Conservation (phyloP, 2,113 vertebrate species). For the Coregonus clupeaformis region DNA sequence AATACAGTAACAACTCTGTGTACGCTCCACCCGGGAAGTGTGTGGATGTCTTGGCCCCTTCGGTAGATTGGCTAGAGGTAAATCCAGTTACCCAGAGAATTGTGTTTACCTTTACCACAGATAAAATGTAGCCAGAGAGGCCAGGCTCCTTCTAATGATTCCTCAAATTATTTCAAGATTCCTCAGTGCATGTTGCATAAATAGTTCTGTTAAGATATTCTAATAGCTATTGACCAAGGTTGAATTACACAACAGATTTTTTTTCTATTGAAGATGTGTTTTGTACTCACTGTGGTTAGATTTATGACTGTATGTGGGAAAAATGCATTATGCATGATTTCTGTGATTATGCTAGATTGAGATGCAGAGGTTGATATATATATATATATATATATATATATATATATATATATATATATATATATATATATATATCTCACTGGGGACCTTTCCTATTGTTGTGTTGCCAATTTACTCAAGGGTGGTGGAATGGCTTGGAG, state of each 20-base stretch:
- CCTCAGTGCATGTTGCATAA: not conserved
- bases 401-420: too few relatives aligned
- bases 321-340: not conserved
- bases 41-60: slow-evolving; percentile 15
- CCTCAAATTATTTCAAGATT: not conserved
- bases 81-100: slow-evolving; percentile 29
- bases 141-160: not conserved
- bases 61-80: slow-evolving; percentile 5
- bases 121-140: not conserved
- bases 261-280: too few relatives aligned
- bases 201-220: too few relatives aligned
- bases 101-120: slow-evolving; percentile 21
- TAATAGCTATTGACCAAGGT: not conserved
- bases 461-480: not conserved
- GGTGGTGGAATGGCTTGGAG: not conserved
- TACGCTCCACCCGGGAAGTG: slow-evolving; percentile 28
- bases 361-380: not conserved
- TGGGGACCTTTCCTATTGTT: not conserved
- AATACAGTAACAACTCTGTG: slow-evolving; percentile 33
- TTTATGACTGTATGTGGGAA: not conserved
- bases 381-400: too few relatives aligned
- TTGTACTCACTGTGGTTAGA: not conserved
- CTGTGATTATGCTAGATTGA: not conserved
- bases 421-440: not conserved
- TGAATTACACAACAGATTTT: not conserved